A percentile compares a stretch with the other conserved stretches of the same genome.
Evolutionary conservation across 2,888 invertebrate genomes (phyloP).

Genomic region (Thera obeliscata): DNA sequence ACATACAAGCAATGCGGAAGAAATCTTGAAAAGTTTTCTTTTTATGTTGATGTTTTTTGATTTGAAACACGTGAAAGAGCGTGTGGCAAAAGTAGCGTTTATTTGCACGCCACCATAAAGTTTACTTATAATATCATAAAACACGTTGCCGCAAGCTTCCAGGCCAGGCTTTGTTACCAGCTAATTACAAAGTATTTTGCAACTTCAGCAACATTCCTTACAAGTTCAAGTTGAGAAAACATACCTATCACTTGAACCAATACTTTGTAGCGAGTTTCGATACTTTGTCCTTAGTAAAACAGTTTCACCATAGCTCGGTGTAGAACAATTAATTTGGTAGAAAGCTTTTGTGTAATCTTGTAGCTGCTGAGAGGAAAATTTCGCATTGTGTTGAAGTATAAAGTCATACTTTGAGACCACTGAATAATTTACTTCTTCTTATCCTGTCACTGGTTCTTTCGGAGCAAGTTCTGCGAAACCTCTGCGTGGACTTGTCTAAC

Average conservation of each 20-base stretch:
- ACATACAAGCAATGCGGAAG: background rate
- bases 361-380: slow-evolving; percentile 1
- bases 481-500: too few relatives aligned
- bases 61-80: slow-evolving; percentile 20
- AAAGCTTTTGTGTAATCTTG: slow-evolving; percentile 12
- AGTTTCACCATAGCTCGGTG: slow-evolving; percentile 21
- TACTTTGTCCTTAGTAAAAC: slow-evolving; percentile 15
- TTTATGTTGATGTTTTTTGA: slow-evolving; percentile 12
- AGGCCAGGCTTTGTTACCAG: background rate
- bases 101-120: slow-evolving; percentile 21
- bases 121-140: slow-evolving; percentile 11
- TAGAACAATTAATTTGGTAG: slow-evolving; percentile 27
- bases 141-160: slow-evolving; percentile 7
- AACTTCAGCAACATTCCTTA: slow-evolving; percentile 15
- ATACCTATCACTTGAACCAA: slow-evolving; percentile 19
- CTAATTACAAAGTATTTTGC: slow-evolving; percentile 15
- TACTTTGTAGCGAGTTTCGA: slow-evolving; percentile 23
- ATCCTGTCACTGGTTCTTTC: too few relatives aligned
- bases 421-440: background rate
- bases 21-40: background rate
- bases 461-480: too few relatives aligned
- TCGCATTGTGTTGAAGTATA: slow-evolving; percentile 6
- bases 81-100: slow-evolving; percentile 9
- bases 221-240: slow-evolving; percentile 23
- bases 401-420: background rate